Evolutionary conservation across 2,113 vertebrate genomes (phyloP).

Genomic region (Periophthalmodon schlosseri): DNA sequence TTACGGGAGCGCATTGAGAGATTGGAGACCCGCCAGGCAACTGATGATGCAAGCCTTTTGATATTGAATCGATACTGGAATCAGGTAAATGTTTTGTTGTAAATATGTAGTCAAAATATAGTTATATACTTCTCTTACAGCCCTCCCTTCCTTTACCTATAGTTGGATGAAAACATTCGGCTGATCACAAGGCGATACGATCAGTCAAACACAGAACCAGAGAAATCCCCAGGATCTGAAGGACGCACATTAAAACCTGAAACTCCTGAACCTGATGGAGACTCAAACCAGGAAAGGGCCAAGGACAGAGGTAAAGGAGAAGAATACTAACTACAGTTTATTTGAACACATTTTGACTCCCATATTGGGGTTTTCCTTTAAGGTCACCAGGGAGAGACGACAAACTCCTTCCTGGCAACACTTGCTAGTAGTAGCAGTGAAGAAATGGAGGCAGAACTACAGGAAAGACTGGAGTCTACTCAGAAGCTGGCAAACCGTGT

Average conservation of each 20-base stretch:
- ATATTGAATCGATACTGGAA: slow-evolving; percentile 98
- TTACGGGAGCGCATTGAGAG: slow-evolving; percentile 92
- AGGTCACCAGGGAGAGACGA: slow-evolving; percentile 83
- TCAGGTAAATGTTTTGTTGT: slow-evolving; percentile 77
- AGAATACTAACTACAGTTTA: neutral
- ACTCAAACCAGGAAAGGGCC: slow-evolving; percentile 93
- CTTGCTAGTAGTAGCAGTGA: slow-evolving; percentile 95
- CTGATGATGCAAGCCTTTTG: slow-evolving; percentile 91
- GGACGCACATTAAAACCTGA: slow-evolving; percentile 81
- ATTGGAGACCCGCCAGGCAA: slow-evolving; percentile 93
- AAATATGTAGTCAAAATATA: neutral
- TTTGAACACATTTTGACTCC: neutral
- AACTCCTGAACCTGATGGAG: slow-evolving; percentile 91
- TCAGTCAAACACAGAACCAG: slow-evolving; percentile 80
- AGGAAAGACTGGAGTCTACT: slow-evolving; percentile 91
- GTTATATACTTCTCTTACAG: neutral
- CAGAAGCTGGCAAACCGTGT: slow-evolving; percentile 85
- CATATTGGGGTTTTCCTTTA: neutral
- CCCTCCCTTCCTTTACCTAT: slow-evolving; percentile 18
- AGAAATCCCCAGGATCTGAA: slow-evolving; percentile 79
- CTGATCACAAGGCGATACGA: slow-evolving; percentile 88
- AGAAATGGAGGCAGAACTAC: slow-evolving; percentile 94
- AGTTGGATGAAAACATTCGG: slow-evolving; percentile 93
- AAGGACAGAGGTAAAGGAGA: slow-evolving; percentile 68
- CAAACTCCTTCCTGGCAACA: slow-evolving; percentile 91